phyloP scores from a whole-genome alignment of 2,797 vertebrate genomes.

The Galagoides demidoff region DNA sequence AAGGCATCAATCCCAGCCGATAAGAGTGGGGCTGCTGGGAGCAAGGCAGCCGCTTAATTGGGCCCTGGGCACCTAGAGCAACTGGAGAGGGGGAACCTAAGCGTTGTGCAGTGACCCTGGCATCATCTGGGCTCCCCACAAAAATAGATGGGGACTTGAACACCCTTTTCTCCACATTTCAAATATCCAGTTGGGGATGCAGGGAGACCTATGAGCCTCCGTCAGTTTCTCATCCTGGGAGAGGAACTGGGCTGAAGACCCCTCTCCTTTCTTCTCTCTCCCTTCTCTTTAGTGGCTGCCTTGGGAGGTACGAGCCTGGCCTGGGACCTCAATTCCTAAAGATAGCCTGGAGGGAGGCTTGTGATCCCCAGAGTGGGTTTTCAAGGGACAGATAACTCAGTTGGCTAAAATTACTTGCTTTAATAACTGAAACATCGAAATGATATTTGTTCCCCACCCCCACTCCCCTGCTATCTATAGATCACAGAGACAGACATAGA shows the following conservation, averaged over 20 bases:
- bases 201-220: neutral
- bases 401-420: constrained; percentile 7
- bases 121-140: constrained; percentile 35
- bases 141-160: constrained; percentile 47
- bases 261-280: neutral
- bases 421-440: constrained; percentile 31
- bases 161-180: constrained; percentile 14
- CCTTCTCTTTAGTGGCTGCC: neutral
- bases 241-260: neutral
- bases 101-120: constrained; percentile 6
- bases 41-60: constrained; percentile 34
- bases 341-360: neutral
- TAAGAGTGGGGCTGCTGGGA: constrained; percentile 68
- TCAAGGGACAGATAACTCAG: constrained; percentile 5
- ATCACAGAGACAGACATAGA: constrained; percentile 4
- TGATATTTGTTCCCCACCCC: neutral
- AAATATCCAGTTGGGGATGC: neutral
- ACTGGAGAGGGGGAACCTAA: neutral
- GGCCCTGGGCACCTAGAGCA: constrained; percentile 23
- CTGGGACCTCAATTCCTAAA: neutral
- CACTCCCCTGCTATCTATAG: constrained; percentile 9
- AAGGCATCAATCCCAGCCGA: constrained; percentile 83
- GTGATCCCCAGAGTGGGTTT: neutral
- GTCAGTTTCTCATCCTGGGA: neutral
- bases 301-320: neutral